Conservation (phyloP, 2,797 vertebrate species). For the Cuculus canorus region DNA sequence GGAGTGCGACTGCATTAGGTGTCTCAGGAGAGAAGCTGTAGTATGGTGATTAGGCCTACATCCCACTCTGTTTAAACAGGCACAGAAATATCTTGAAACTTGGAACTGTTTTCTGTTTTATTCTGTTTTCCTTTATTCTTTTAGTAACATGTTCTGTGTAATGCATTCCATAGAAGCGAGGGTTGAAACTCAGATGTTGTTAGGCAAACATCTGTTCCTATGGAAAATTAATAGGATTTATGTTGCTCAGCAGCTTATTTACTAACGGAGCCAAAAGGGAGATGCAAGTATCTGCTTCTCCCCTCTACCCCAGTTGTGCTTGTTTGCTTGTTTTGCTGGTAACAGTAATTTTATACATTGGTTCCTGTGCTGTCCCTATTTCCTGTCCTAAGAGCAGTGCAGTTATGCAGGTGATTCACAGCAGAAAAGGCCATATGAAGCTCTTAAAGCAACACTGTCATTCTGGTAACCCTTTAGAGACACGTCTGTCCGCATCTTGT, state of each 20-base stretch:
- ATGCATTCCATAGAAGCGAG: background rate
- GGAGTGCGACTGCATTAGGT: background rate
- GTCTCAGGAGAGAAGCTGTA: background rate
- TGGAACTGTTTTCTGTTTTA: background rate
- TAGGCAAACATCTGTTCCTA: constrained; percentile 10
- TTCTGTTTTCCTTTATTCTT: background rate
- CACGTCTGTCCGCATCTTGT: background rate
- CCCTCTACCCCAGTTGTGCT: accelerated
- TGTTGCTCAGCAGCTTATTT: constrained; percentile 6
- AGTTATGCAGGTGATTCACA: background rate
- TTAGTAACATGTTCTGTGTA: background rate
- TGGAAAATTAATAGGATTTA: constrained; percentile 13
- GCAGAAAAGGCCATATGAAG: background rate
- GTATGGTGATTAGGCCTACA: background rate
- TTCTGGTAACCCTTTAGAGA: background rate
- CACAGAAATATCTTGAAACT: background rate
- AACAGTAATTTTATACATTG: background rate
- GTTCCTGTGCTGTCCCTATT: background rate
- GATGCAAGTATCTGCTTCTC: background rate
- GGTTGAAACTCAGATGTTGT: background rate
- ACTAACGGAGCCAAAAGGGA: background rate
- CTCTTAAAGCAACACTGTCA: background rate
- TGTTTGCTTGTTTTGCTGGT: background rate
- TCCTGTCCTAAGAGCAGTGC: background rate
- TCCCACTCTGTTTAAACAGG: background rate